Percentiles rank a stretch among this genome's conserved stretches.
Evolutionary conservation across 2,888 invertebrate genomes (phyloP).

Genomic region (Melanargia galathea): DNA sequence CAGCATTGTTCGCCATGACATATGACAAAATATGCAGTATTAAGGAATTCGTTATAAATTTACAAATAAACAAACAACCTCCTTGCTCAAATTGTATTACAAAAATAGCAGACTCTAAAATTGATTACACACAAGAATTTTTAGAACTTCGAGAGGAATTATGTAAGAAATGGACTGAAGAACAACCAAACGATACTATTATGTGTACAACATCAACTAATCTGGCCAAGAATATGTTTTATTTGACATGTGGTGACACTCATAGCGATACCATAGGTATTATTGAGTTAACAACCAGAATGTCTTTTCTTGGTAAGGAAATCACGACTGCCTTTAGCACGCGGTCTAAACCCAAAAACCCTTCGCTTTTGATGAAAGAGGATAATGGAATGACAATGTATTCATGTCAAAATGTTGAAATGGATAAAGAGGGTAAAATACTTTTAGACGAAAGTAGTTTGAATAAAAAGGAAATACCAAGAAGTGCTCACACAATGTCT

Average conservation of each 20-base stretch:
- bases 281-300: slow-evolving; percentile 67
- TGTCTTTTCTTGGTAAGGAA: slow-evolving; percentile 77
- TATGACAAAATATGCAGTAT: slow-evolving; percentile 74
- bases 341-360: slow-evolving; percentile 59
- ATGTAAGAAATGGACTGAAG: slow-evolving; percentile 66
- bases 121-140: slow-evolving; percentile 70
- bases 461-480: slow-evolving; percentile 50
- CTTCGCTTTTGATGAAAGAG: slow-evolving; percentile 62
- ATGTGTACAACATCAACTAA: slow-evolving; percentile 71
- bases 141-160: slow-evolving; percentile 62
- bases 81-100: slow-evolving; percentile 70
- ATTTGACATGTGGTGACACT: slow-evolving; percentile 61
- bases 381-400: slow-evolving; percentile 75
- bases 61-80: slow-evolving; percentile 69
- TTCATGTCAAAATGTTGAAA: slow-evolving; percentile 74
- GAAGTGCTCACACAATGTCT: slow-evolving; percentile 40
- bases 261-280: slow-evolving; percentile 68
- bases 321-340: slow-evolving; percentile 72
- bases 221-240: slow-evolving; percentile 67
- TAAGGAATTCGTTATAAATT: slow-evolving; percentile 61
- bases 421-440: slow-evolving; percentile 74
- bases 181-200: slow-evolving; percentile 70
- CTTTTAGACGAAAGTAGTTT: slow-evolving; percentile 68
- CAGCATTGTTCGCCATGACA: slow-evolving; percentile 74
- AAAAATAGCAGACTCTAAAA: slow-evolving; percentile 66